Evolutionary conservation across 2,113 vertebrate genomes (phyloP).

Genomic region (Climacteris rufus): DNA sequence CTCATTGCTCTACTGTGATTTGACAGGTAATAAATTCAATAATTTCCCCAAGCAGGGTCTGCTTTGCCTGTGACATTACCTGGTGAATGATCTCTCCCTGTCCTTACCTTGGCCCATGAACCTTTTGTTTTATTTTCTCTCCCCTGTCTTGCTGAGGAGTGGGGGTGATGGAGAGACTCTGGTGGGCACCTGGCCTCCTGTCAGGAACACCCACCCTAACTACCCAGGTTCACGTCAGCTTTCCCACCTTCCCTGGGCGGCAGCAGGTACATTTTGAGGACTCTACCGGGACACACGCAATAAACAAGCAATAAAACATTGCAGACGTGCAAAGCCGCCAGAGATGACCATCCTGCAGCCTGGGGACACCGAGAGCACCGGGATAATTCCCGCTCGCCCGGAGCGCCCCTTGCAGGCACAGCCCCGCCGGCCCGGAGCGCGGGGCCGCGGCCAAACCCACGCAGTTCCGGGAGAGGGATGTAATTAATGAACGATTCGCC

Average conservation of each 20-base stretch:
- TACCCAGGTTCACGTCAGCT: fast-evolving
- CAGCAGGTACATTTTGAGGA: neutral
- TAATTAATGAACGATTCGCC: neutral
- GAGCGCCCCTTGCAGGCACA: fast-evolving
- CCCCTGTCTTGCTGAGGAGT: neutral
- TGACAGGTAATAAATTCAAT: neutral
- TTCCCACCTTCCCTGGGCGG: neutral
- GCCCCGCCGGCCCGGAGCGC: neutral
- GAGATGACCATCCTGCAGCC: neutral
- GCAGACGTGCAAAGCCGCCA: fast-evolving
- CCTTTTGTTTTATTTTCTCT: neutral
- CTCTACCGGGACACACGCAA: neutral
- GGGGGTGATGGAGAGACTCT: neutral
- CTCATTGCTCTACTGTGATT: neutral
- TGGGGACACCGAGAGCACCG: fast-evolving
- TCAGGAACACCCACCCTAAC: neutral
- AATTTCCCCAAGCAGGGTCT: fast-evolving
- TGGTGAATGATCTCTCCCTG: neutral
- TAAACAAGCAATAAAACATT: fast-evolving
- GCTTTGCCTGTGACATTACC: neutral
- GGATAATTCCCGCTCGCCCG: fast-evolving
- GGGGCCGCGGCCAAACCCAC: neutral
- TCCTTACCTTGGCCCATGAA: neutral
- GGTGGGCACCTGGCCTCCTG: neutral
- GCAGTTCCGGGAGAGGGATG: neutral